phyloP scores from a whole-genome alignment of 1,140 invertebrate species.

The Procambarus virginalis region DNA sequence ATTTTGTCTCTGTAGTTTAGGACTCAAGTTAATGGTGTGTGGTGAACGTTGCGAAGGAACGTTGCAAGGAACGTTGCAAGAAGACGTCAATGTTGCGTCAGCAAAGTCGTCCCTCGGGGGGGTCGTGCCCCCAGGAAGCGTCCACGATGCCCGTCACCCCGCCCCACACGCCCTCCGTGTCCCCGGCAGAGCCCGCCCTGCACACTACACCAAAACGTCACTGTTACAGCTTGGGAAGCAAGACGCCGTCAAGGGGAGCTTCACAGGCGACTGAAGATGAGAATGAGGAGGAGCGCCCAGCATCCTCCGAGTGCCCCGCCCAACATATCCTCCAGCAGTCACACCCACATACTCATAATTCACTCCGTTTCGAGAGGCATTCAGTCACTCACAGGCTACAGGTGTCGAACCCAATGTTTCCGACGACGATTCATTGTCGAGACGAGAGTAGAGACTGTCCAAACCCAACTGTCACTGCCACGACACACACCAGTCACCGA shows the following conservation, averaged over 20 bases:
- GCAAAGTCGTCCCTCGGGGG: not conserved
- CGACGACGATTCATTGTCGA: too few relatives aligned
- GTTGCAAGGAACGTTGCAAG: not conserved
- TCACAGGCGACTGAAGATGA: not conserved
- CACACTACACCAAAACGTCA: slow-evolving; percentile 4
- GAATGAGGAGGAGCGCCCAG: not conserved
- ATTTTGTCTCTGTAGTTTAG: not conserved
- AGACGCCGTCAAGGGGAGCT: not conserved
- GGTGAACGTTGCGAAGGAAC: not conserved
- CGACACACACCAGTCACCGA: not conserved
- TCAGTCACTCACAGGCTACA: not conserved
- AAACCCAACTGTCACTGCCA: too few relatives aligned
- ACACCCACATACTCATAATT: not conserved
- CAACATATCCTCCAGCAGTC: not conserved
- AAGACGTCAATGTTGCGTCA: slow-evolving; percentile 1
- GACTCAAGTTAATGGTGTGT: not conserved
- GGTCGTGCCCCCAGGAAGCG: not conserved
- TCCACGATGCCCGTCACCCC: slow-evolving; percentile 23
- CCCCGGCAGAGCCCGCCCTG: not conserved
- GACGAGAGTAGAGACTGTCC: too few relatives aligned
- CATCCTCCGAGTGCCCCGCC: not conserved
- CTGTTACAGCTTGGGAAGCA: not conserved
- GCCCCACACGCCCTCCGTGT: slow-evolving; percentile 14
- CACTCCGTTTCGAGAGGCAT: not conserved
- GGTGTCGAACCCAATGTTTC: too few relatives aligned